Conservation (phyloP, 2,797 vertebrate species). For the Pampus argenteus region DNA sequence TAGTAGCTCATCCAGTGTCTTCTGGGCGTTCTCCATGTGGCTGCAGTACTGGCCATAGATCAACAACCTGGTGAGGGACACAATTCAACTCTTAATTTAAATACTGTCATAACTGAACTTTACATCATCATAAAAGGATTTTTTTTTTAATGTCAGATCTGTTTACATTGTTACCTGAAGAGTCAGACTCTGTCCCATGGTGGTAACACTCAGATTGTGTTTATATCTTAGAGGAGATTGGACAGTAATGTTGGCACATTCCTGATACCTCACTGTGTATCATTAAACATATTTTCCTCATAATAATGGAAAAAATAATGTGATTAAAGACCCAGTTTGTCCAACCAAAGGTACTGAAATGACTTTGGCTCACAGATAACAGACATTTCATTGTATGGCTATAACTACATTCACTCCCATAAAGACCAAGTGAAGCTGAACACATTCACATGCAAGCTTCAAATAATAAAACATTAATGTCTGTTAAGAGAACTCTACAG, state of each 20-base stretch:
- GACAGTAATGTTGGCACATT: neutral
- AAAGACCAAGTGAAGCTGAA: conserved; percentile 6
- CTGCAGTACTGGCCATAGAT: conserved; percentile 99
- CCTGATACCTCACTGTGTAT: neutral
- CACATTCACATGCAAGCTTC: neutral
- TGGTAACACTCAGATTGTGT: neutral
- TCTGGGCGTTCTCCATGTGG: conserved; percentile 96
- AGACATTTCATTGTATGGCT: neutral
- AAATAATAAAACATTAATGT: conserved; percentile 31
- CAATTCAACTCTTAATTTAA: conserved; percentile 19
- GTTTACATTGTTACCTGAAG: neutral
- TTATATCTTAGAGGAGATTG: neutral
- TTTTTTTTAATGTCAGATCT: neutral
- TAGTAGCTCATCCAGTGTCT: conserved; percentile 93
- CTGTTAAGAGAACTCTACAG: conserved; percentile 16
- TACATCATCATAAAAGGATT: neutral
- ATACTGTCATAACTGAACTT: neutral
- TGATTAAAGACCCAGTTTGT: neutral
- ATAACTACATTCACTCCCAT: conserved; percentile 6
- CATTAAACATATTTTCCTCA: neutral
- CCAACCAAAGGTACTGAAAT: conserved; percentile 1
- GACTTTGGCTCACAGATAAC: neutral
- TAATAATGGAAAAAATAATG: neutral
- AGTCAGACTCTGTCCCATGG: neutral
- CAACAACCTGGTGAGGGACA: conserved; percentile 86